Evolutionary conservation across 2,888 invertebrate genomes (phyloP), one percentile per base, ranked within the genome.

Genomic region (Oscheius sp.): DNA sequence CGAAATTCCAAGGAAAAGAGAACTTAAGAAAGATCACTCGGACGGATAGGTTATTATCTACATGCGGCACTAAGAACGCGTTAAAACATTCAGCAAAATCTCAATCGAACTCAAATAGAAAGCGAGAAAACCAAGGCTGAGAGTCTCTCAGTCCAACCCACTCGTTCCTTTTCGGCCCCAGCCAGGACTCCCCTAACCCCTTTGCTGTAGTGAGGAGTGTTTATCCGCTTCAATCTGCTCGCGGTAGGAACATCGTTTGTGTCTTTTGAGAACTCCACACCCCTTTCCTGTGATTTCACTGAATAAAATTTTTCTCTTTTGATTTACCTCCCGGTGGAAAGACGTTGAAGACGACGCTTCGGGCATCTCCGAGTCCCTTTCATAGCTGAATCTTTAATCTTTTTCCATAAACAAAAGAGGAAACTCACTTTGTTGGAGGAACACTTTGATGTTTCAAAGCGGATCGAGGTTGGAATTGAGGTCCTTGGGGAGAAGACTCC

Each of bases 141-240:
- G n/a, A n/a, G n/a, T n/a, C n/a, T n/a, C n/a, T n/a, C n/a, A n/a
- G n/a, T n/a, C n/a, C n/a, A n/a, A 68, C 68, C 68, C 58, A 71
- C 72, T 61, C 45, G 42, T 29, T 42, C 61, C 52, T 66, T 72
- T n/a, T 70, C 61, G 12, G 45, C 57, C 68, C 71, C 50, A 8
- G 55, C 37, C 48, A 70, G 34, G 5, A 65, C 61, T 84, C 96
- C 93, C 86, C 96, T 92, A 88, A 96, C 96, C 90, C 96, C 96
- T 91, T 97, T 97, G n/a, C n/a, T n/a, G 89, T 98, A 96, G 90
- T 99, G 97, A 57, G 98, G 98, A 25, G 98, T 98, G 90, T 99
- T 97, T 85, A 97, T 92, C 72, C 93, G 91, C 87, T 93, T 92
- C 73, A 95, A 91, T 71, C 70, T 69, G 20, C 55, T 15, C 10